Evolutionary conservation across 2,888 invertebrate species (phyloP).

Genomic region (Miltochrista miniata): DNA sequence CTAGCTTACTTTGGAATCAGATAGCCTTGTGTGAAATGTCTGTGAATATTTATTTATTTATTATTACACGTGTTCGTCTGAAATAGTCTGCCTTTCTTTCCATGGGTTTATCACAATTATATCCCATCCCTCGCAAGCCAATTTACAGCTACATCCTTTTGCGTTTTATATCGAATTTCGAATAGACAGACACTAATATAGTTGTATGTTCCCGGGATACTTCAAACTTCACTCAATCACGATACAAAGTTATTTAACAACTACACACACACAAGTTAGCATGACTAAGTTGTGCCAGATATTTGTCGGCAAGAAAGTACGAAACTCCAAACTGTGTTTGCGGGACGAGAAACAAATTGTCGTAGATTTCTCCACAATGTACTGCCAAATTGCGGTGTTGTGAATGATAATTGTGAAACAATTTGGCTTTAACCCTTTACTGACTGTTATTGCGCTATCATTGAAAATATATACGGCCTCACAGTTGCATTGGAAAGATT

Average conservation of each 20-base stretch:
- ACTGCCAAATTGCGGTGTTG: slow-evolving; percentile 15
- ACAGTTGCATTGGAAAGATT: slow-evolving; percentile 33
- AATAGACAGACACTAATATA: too few relatives aligned
- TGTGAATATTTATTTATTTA: too few relatives aligned
- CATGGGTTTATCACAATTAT: too few relatives aligned
- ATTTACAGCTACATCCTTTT: too few relatives aligned
- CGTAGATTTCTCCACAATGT: slow-evolving; percentile 5
- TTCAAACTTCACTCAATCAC: slow-evolving; percentile 5
- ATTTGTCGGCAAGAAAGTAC: slow-evolving; percentile 1
- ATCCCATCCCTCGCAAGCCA: too few relatives aligned
- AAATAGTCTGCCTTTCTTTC: too few relatives aligned
- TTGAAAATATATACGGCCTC: slow-evolving; percentile 16
- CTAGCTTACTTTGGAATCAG: too few relatives aligned
- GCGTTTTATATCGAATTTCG: too few relatives aligned
- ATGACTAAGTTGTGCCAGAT: slow-evolving; percentile 22
- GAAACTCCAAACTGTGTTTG: slow-evolving; percentile 12
- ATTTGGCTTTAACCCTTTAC: slow-evolving; percentile 12
- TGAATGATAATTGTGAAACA: slow-evolving; percentile 15
- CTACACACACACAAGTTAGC: slow-evolving; percentile 30
- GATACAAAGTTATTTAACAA: slow-evolving; percentile 19
- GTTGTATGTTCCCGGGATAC: too few relatives aligned
- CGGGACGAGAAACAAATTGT: slow-evolving; percentile 14
- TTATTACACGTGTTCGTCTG: too few relatives aligned
- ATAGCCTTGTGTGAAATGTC: too few relatives aligned
- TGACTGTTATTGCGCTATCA: slow-evolving; percentile 15